Percentiles rank a stretch among this genome's conserved stretches.
phyloP scores from a whole-genome alignment of 2,888 invertebrate genomes.

The Ormyrus rosae region DNA sequence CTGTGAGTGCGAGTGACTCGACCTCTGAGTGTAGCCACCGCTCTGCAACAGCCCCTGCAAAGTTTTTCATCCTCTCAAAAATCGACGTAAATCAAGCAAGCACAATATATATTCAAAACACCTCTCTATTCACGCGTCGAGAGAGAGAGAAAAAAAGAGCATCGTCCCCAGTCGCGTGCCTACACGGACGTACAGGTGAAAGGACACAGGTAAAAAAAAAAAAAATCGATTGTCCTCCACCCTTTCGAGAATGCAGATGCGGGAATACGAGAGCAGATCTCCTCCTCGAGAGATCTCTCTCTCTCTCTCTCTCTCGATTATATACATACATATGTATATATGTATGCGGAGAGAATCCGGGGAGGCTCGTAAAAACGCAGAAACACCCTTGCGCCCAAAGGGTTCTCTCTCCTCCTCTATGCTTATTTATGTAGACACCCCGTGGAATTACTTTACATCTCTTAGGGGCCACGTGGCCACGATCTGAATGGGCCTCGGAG shows the following conservation, averaged over 20 bases:
- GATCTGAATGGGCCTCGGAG: constrained; percentile 29
- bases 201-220: constrained; percentile 25
- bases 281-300: neutral
- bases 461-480: constrained; percentile 23
- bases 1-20: constrained; percentile 70
- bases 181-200: too few relatives aligned
- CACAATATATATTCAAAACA: too few relatives aligned
- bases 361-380: constrained; percentile 48
- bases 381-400: constrained; percentile 28
- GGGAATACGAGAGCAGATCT: constrained; percentile 48
- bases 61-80: constrained; percentile 15
- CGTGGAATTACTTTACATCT: constrained; percentile 65
- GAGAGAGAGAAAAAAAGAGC: too few relatives aligned
- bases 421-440: constrained; percentile 70
- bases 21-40: constrained; percentile 71
- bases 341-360: neutral
- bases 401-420: constrained; percentile 58
- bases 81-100: neutral
- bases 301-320: neutral
- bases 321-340: constrained; percentile 4
- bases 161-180: too few relatives aligned
- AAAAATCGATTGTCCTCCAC: constrained; percentile 68
- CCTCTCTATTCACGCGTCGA: too few relatives aligned
- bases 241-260: constrained; percentile 65
- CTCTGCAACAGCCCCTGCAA: constrained; percentile 73